Conservation (phyloP, 92 coral and sea anemone species). For the Zoanthus solanderi region DNA sequence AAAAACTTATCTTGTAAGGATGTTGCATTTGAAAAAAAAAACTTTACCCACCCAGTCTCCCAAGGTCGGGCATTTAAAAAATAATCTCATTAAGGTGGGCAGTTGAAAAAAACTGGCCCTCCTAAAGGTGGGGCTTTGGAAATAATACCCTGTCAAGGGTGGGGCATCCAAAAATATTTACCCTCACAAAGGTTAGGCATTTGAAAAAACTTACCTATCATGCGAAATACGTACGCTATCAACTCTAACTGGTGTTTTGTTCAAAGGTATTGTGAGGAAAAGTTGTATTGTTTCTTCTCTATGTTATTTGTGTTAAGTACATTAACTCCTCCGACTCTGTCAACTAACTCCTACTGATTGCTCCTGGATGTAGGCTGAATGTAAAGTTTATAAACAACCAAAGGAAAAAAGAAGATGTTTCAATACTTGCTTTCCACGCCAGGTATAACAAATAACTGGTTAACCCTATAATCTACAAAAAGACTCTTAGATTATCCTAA, state of each 20-base stretch:
- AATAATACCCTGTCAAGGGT: too few relatives aligned
- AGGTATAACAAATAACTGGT: conserved; percentile 18
- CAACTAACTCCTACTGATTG: conserved; percentile 36
- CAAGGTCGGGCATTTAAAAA: too few relatives aligned
- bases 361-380: conserved; percentile 45
- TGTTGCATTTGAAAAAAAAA: too few relatives aligned
- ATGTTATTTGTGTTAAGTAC: background rate
- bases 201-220: too few relatives aligned
- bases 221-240: too few relatives aligned
- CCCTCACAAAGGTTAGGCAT: too few relatives aligned
- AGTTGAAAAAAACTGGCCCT: too few relatives aligned
- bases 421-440: conserved; percentile 48
- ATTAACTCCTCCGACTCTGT: conserved; percentile 30
- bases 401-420: conserved; percentile 42
- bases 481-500: background rate
- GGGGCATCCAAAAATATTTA: too few relatives aligned
- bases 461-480: background rate
- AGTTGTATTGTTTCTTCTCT: background rate
- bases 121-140: too few relatives aligned
- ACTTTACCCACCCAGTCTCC: too few relatives aligned
- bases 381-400: conserved; percentile 33
- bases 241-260: background rate
- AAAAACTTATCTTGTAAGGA: too few relatives aligned
- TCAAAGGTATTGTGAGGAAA: background rate
- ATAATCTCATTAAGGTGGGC: too few relatives aligned